Evolutionary conservation across 1,140 invertebrate genomes (phyloP).

Genomic region (Hyles vespertilio): DNA sequence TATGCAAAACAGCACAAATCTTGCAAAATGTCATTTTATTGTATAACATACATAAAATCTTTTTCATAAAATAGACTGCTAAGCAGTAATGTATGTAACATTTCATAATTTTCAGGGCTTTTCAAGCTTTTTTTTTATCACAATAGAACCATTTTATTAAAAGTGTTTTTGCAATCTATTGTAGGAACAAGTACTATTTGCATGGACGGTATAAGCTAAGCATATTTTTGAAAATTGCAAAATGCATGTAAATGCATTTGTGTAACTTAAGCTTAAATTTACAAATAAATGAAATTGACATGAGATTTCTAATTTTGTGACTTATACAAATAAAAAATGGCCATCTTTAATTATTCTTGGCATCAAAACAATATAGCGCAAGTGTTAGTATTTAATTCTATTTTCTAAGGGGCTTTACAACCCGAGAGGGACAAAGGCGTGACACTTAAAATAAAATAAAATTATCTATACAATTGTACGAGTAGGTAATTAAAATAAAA

Average conservation of each 20-base stretch:
- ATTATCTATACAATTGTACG: conserved; percentile 21
- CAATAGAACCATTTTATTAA: neutral
- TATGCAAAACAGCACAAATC: no score
- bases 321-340: conserved; percentile 13
- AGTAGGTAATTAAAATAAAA: conserved; percentile 20
- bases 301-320: conserved; percentile 38
- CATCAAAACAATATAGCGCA: conserved; percentile 5
- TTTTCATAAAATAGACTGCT: conserved; percentile 33
- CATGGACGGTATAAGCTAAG: conserved; percentile 55
- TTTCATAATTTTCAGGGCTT: neutral
- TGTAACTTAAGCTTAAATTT: conserved; percentile 33
- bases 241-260: conserved; percentile 56
- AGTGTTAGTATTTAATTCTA: conserved; percentile 11
- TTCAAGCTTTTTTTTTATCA: neutral
- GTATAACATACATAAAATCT: conserved; percentile 19
- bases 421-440: no score
- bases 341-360: conserved; percentile 4
- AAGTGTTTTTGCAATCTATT: conserved; percentile 4
- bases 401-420: neutral
- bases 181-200: conserved; percentile 15
- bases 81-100: conserved; percentile 21
- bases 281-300: conserved; percentile 24
- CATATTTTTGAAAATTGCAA: conserved; percentile 28
- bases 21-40: conserved; percentile 15
- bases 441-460: conserved; percentile 6